A percentile compares a stretch with the other conserved stretches of the same genome.
Conservation (phyloP, 2,888 invertebrate species). For the Dendrolimus houi region DNA sequence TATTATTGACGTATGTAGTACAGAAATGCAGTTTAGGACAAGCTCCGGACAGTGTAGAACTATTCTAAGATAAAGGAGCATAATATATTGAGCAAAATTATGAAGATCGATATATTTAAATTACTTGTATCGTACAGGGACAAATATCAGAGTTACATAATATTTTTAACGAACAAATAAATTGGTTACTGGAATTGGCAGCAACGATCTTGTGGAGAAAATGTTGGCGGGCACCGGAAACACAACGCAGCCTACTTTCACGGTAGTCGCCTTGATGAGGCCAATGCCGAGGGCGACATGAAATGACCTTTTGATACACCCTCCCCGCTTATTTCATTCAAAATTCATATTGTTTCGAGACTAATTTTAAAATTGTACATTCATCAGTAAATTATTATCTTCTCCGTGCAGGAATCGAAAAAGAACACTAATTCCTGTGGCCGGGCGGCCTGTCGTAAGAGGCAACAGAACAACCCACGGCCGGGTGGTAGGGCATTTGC, state of each 20-base stretch:
- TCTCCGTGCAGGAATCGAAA: too few species aligned
- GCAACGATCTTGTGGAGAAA: slow-evolving; percentile 28
- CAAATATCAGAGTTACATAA: background rate
- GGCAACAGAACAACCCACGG: too few species aligned
- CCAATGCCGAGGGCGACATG: slow-evolving; percentile 21
- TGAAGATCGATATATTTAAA: too few species aligned
- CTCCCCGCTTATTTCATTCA: slow-evolving; percentile 5
- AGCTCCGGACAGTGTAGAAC: too few species aligned
- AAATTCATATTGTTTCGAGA: background rate
- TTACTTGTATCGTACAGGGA: too few species aligned
- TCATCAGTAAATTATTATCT: background rate
- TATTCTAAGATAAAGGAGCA: too few species aligned
- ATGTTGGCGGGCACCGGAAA: slow-evolving; percentile 48
- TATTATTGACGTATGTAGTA: too few species aligned
- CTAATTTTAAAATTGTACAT: background rate
- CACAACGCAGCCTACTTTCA: slow-evolving; percentile 49
- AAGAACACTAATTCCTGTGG: too few species aligned
- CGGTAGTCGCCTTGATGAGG: slow-evolving; percentile 45
- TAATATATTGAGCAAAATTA: too few species aligned
- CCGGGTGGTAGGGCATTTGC: too few species aligned
- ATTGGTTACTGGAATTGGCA: background rate
- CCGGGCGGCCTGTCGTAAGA: too few species aligned
- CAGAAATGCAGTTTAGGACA: too few species aligned
- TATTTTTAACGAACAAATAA: background rate
- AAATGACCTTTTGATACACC: slow-evolving; percentile 13